Conservation (phyloP, 2,888 invertebrate species). For the Diarsia brunnea region DNA sequence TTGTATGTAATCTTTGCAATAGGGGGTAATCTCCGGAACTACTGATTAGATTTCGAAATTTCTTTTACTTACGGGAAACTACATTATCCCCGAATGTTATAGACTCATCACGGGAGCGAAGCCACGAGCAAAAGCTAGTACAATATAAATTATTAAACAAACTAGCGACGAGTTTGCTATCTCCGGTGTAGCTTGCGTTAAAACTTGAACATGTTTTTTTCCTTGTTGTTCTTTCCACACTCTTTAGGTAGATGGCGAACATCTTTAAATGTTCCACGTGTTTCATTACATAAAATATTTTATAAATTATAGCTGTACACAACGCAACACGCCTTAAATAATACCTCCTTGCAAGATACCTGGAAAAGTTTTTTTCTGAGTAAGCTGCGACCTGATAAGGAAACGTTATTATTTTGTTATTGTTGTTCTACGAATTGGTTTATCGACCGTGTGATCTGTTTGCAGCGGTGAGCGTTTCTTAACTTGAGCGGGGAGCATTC, state of each 20-base stretch:
- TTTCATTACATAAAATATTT: neutral
- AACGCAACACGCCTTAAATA: constrained; percentile 16
- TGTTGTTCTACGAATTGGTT: constrained; percentile 60
- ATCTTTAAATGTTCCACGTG: neutral
- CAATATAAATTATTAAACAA: too few relatives aligned
- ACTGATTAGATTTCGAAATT: too few relatives aligned
- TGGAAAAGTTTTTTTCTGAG: constrained; percentile 62
- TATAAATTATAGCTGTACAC: constrained; percentile 25
- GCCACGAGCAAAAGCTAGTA: too few relatives aligned
- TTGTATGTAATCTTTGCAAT: too few relatives aligned
- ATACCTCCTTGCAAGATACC: constrained; percentile 56
- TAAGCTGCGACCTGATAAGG: constrained; percentile 58
- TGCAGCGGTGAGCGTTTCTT: constrained; percentile 29
- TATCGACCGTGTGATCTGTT: constrained; percentile 45
- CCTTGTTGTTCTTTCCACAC: neutral
- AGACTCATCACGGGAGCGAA: too few relatives aligned
- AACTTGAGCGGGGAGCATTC: constrained; percentile 21
- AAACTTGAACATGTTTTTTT: neutral
- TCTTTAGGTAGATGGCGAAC: neutral
- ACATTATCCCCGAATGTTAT: too few relatives aligned
- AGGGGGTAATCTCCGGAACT: too few relatives aligned
- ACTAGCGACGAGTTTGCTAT: too few relatives aligned
- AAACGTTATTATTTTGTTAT: constrained; percentile 52
- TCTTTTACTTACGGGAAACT: too few relatives aligned
- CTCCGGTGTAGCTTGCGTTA: too few relatives aligned